Conservation (phyloP, 2,113 vertebrate species). For the Piaya cayana region DNA sequence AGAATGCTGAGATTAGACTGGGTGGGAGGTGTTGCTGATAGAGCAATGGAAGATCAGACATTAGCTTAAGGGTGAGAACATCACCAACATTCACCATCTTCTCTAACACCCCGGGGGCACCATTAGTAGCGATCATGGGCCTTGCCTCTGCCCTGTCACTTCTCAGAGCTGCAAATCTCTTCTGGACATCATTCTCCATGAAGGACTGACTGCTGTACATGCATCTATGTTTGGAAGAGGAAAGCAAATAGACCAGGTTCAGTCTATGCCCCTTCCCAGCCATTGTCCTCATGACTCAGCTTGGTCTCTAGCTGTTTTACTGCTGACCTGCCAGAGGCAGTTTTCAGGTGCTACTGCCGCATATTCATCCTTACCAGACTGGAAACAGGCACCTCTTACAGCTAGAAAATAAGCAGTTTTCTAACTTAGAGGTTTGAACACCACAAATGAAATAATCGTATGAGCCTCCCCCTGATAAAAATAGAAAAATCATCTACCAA, state of each 20-base stretch:
- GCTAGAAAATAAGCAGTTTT: neutral
- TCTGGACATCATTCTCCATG: rapidly evolving
- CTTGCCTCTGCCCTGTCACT: neutral
- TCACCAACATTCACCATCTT: neutral
- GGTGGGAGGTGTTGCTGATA: neutral
- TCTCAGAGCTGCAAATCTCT: neutral
- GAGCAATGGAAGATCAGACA: neutral
- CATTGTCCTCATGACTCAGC: neutral
- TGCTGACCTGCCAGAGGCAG: neutral
- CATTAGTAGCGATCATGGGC: neutral
- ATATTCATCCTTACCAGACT: neutral
- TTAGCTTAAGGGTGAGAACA: neutral
- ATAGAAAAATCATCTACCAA: neutral
- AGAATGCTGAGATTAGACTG: neutral
- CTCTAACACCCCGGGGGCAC: neutral
- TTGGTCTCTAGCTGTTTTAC: neutral
- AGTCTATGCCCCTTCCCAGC: neutral
- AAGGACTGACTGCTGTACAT: neutral
- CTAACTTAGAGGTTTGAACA: neutral
- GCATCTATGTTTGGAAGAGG: neutral
- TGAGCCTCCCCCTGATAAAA: neutral
- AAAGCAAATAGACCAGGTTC: neutral
- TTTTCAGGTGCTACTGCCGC: neutral
- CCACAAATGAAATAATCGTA: neutral
- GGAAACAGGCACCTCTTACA: neutral